These are phyloP conservation scores for Semnopithecus entellus DNA, from an alignment of 2,113 vertebrate species.

Conservation along the genomic window DNA sequence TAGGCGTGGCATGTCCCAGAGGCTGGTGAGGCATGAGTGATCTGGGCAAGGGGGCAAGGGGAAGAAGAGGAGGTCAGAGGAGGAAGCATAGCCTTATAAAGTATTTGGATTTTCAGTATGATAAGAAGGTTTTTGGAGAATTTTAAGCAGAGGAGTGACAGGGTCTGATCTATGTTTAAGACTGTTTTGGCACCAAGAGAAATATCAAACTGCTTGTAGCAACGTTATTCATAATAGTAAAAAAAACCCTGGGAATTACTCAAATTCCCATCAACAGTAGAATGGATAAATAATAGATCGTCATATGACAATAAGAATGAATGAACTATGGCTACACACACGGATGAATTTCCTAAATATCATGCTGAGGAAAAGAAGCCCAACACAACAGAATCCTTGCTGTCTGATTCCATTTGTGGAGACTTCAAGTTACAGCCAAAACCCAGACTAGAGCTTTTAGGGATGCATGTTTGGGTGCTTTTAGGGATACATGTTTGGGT, in stretches of 20 bases:
- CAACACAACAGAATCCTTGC: not conserved
- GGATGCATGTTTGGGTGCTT: not conserved
- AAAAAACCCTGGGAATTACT: not conserved
- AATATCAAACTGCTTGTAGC: not conserved
- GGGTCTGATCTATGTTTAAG: not conserved
- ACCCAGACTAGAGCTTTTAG: not conserved
- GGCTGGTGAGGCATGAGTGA: not conserved
- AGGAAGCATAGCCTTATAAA: not conserved
- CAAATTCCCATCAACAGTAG: not conserved
- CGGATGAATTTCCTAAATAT: not conserved
- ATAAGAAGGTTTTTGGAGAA: not conserved
- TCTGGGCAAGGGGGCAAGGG: not conserved
- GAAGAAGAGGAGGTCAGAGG: not conserved
- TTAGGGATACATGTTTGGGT: not conserved
- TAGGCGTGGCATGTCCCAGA: not conserved
- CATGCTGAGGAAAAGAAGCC: not conserved
- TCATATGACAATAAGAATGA: not conserved
- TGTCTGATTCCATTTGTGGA: not conserved
- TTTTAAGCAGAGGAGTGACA: not conserved
- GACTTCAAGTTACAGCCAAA: not conserved
- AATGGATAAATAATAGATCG: not conserved
- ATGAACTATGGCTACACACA: not conserved
- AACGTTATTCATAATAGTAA: not conserved
- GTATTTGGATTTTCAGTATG: not conserved
- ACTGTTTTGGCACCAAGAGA: not conserved